Evolutionary conservation across 92 coral and sea anemone species (phyloP).

Genomic region (Heteractis magnifica): DNA sequence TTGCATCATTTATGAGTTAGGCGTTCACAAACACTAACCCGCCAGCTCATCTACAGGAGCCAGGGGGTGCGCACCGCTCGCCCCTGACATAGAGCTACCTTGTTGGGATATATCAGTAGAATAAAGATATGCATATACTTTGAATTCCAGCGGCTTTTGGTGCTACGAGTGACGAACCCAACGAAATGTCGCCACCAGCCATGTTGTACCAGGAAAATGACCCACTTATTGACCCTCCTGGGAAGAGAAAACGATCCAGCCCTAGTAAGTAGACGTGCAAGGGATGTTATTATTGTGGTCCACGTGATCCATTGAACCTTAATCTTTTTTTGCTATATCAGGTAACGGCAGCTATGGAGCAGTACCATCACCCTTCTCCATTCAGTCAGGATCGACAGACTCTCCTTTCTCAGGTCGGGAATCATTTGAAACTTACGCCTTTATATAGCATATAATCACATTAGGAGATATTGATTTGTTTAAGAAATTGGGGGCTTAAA

Average conservation of each 20-base stretch:
- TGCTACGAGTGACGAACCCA: background rate
- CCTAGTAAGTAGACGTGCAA: slow-evolving; percentile 9
- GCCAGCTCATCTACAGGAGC: too few relatives aligned
- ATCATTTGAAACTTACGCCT: background rate
- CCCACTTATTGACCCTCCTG: slow-evolving; percentile 1
- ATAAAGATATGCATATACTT: background rate
- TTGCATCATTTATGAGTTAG: too few relatives aligned
- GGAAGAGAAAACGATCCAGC: slow-evolving; percentile 31
- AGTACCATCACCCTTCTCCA: background rate
- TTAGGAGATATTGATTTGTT: background rate
- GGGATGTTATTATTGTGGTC: too few relatives aligned
- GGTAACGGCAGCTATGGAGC: background rate
- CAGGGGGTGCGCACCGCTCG: too few relatives aligned
- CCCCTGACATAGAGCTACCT: too few relatives aligned
- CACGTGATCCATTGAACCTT: background rate
- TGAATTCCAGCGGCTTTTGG: background rate
- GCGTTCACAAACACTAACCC: too few relatives aligned
- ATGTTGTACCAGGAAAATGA: background rate
- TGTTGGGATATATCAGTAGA: too few relatives aligned
- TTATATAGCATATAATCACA: background rate
- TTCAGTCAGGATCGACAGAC: background rate
- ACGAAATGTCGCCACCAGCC: background rate
- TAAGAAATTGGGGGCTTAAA: too few relatives aligned
- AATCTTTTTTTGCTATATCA: background rate
- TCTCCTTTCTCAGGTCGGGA: background rate